Base-by-base conservation (phyloP, 1,140 invertebrate genomes). In the Calosoma granatense region DNA sequence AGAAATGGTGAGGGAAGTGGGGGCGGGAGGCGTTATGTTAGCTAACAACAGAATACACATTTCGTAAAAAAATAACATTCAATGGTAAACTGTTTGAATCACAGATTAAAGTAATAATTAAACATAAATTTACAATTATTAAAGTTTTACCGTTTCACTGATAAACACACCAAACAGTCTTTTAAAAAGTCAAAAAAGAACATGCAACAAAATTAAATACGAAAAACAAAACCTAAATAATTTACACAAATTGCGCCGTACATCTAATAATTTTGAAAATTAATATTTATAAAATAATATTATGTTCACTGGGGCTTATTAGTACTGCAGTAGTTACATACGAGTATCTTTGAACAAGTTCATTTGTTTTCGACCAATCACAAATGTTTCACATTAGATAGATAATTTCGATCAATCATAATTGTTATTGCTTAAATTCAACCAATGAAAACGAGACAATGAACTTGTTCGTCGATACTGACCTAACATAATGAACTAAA, bases 31-130 rank as follows among this genome's bases (percentile, higher is more conserved):
- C n/a, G n/a, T n/a, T n/a, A n/a, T n/a, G n/a, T n/a, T n/a, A n/a
- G n/a, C n/a, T n/a, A 30, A 57, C 19, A 20, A 39, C 56, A 57
- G 43, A 20, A 56, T 51, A 57, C 26, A 53, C 47, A 56, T 20
- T 56, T 23, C 55, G 17, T 21, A 56, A 41, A 57, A 56, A 12
- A 57, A 56, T 58, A 58, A 62, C 59, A 60, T 56, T n/a, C 55
- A 62, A 60, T 60, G 62, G 60, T 61, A 63, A 63, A 63, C 30
- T 53, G 58, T 59, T 58, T 61, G 54, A 60, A 61, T 63, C 62
- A 63, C 60, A 63, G 60, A 57, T 61, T 56, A 56, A 56, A 41
- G 12, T 55, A 55, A 36, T 56, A 56, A 47, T 56, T 41, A 23
- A 39, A n/a, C 2, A 55, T 56, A 21, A 56, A 56, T 43, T 47